Base-by-base conservation (phyloP, 2,888 invertebrate genomes). In the Trileptium ribeirensis region DNA sequence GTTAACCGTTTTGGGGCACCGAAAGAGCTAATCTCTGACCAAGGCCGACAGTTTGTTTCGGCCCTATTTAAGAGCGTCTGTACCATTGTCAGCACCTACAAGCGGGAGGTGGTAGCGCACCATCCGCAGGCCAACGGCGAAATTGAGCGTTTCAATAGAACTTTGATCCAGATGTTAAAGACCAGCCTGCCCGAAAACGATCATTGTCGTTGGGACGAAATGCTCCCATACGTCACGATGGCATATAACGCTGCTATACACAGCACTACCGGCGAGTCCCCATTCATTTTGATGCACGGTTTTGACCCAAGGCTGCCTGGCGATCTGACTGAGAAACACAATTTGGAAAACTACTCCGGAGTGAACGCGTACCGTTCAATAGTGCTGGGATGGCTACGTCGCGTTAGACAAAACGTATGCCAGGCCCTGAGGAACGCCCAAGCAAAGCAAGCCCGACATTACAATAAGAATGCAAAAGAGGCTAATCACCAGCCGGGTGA, bases 1-100 rank as follows among this genome's bases (percentile, higher is more conserved):
- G 79, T 84, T 24, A 74, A 67, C 8, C 67, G 82, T 29, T 83
- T 82, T 81, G 84, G 83, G 15, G 74, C 74, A n/a, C 86, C 85
- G 24, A 64, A 39, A 8, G 67, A 67, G 34, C 67, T 86, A n/a
- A 74, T 85, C 15, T 82, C 83, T 8, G 86, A 86, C 39, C 81
- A 77, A 38, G 85, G 85, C 1, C 29, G 79, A 1, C 82, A 79
- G 67, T 85, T 84, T 70, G 67, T 64, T 3, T 83, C 84, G 1
- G 79, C 75, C 33, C 51, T 85, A 31, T 38, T 85, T 19, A 64
- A 77, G 37, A 2, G 24, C 2, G 40, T 83, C 0, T 80, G 79
- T n/a, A 34, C 81, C 67, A 37, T 80, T 83, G 37, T 84, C 24
- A 33, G 82, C 0, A 78, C 82, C 0, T 67, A 70, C 15, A 80